Base-by-base conservation (phyloP, 2,888 invertebrate genomes). In the Lasioglossum lativentre region DNA sequence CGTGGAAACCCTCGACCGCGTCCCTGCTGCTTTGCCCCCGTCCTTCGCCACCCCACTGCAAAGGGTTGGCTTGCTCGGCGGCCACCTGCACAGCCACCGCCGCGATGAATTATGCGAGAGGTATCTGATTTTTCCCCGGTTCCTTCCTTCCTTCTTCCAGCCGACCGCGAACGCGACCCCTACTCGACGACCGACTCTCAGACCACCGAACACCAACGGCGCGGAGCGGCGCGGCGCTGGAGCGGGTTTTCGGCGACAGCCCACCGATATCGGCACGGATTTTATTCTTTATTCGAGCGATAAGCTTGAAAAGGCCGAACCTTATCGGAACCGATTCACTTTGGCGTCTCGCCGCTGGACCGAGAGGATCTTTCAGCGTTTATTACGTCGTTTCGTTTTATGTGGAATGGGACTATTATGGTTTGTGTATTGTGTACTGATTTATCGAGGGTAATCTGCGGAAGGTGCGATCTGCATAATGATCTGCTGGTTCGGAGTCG, bases 101-200 rank as follows among this genome's bases (percentile, higher is more conserved):
- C 74, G 82, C 83, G 80, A 78, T 92, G 90, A 93, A 92, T 93
- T 91, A 92, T 92, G 88, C 90, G 88, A 85, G 87, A 86, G 83
- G 90, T 89, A 92, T 93, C 91, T 89, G 92, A 93, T 92, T 93
- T 93, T 86, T 84, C 77, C 59, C 40, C 40, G 70, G 38, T 72
- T 59, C 34, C 34, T 34, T 34, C 19, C 42, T n/a, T n/a, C 75
- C 71, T 59, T 14, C 42, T n/a, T n/a, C 75, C 71, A 12, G 27
- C 38, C 56, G 56, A 5, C 19, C 68, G 38, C 14, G 63, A 63
- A 30, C n/a, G 34, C 68, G 19, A 68, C 68, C 38, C 34, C 68
- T 34, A 19, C 38, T 34, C 38, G 68, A 23, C 68, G 34, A 34
- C 34, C 68, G 38, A 38, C 68, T 56, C 56, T 56, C n/a, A 56